phyloP scores from a whole-genome alignment of 1,140 invertebrate genomes.

The Zelostemma sp. region DNA sequence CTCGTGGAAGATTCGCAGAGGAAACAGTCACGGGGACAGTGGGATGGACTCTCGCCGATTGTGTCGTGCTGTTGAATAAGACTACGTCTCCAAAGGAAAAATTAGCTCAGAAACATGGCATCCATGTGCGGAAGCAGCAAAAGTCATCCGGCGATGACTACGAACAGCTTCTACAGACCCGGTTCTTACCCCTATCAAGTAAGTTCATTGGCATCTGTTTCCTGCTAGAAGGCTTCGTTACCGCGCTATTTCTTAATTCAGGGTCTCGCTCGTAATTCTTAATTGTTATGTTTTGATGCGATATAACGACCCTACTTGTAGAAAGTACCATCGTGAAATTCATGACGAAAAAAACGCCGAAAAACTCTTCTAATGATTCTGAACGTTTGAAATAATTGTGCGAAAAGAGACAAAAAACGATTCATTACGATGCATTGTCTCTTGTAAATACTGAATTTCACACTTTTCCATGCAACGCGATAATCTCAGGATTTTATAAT shows the following conservation, averaged over 20 bases:
- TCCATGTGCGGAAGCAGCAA: constrained; percentile 68
- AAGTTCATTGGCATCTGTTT: constrained; percentile 46
- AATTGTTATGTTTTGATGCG: not conserved
- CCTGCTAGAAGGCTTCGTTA: not conserved
- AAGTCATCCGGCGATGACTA: constrained; percentile 62
- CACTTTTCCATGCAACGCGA: no score
- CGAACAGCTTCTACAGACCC: constrained; percentile 63
- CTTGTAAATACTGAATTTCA: no score
- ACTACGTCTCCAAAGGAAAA: not conserved
- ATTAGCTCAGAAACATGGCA: constrained; percentile 55
- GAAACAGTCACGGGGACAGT: not conserved
- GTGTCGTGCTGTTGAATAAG: not conserved
- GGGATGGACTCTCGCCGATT: not conserved
- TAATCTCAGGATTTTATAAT: no score
- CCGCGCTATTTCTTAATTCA: constrained; percentile 1
- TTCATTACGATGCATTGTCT: no score
- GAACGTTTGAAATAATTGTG: no score
- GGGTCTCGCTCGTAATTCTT: not conserved
- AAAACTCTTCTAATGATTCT: no score
- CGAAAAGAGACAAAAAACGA: no score
- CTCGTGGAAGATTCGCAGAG: not conserved
- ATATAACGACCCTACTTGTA: no score
- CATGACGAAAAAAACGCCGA: no score
- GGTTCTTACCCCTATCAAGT: constrained; percentile 67
- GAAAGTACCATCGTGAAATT: no score